Evolutionary conservation across 2,888 invertebrate species (phyloP).

Genomic region (Choristoneura rosaceana): DNA sequence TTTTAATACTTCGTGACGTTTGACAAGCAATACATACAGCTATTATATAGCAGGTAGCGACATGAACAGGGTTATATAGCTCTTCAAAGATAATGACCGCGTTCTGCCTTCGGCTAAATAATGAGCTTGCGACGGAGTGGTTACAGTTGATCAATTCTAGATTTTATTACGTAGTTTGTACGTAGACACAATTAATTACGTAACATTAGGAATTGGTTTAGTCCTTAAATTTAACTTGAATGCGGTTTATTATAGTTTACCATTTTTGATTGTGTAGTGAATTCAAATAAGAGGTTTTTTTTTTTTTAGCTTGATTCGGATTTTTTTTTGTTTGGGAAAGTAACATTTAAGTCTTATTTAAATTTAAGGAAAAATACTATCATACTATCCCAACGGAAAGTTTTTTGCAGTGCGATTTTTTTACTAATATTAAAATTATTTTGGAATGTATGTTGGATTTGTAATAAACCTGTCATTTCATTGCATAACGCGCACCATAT

Average conservation of each 20-base stretch:
- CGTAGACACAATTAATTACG: conserved; percentile 5
- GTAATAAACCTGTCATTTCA: neutral
- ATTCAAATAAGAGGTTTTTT: no score
- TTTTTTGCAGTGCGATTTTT: no score
- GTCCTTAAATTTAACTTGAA: neutral
- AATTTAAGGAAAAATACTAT: no score
- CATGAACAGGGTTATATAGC: conserved; percentile 29
- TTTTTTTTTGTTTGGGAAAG: no score
- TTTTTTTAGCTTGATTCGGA: no score
- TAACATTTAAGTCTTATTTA: no score
- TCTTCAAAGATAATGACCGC: conserved; percentile 34
- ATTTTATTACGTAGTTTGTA: conserved; percentile 44
- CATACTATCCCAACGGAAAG: no score
- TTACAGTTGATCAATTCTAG: conserved; percentile 24
- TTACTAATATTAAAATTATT: no score
- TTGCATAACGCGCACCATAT: neutral
- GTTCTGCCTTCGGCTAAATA: conserved; percentile 19
- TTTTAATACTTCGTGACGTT: conserved; percentile 79
- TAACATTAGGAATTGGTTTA: neutral
- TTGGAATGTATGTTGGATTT: neutral
- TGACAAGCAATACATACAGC: conserved; percentile 62
- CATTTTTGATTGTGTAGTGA: no score
- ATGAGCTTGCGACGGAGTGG: conserved; percentile 22
- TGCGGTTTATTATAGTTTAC: no score
- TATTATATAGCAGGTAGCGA: conserved; percentile 31